Evolutionary conservation across 2,888 invertebrate species (phyloP).

Genomic region (Oscheius sp.): DNA sequence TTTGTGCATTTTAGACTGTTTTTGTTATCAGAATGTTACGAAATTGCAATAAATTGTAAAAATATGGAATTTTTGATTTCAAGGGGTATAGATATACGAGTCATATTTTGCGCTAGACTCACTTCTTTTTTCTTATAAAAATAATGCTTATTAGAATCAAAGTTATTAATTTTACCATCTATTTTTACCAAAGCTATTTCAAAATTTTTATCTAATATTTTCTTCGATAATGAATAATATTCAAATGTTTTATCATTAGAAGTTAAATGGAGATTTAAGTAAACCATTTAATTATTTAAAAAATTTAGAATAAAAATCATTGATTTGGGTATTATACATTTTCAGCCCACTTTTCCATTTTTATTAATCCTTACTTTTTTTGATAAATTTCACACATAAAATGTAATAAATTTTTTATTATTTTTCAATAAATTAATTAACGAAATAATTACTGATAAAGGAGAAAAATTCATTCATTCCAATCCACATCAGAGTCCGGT

Average conservation of each 20-base stretch:
- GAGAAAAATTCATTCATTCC: slow-evolving; percentile 36
- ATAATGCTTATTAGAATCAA: not conserved
- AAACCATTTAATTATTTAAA: no score
- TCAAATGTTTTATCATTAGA: not conserved
- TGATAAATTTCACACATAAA: not conserved
- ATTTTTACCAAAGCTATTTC: not conserved
- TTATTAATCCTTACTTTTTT: not conserved
- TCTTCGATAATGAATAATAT: not conserved
- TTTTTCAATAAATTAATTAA: slow-evolving; percentile 23
- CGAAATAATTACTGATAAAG: slow-evolving; percentile 27
- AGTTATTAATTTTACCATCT: not conserved
- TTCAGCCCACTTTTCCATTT: not conserved
- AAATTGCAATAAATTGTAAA: not conserved
- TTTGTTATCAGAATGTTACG: slow-evolving; percentile 5
- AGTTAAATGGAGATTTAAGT: no score
- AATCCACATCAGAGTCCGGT: slow-evolving; percentile 37
- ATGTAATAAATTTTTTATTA: not conserved
- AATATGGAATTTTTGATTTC: not conserved
- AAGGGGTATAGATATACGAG: slow-evolving; percentile 2
- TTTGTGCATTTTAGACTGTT: slow-evolving; percentile 15
- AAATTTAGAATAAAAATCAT: not conserved
- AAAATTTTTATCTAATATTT: no score
- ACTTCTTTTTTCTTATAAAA: slow-evolving; percentile 4
- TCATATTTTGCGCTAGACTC: slow-evolving; percentile 17
- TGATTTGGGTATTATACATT: not conserved